Percentiles rank a stretch among this genome's conserved stretches.
Conservation (phyloP, 2,888 invertebrate genomes). For the Eudiplozoon nipponicum region DNA sequence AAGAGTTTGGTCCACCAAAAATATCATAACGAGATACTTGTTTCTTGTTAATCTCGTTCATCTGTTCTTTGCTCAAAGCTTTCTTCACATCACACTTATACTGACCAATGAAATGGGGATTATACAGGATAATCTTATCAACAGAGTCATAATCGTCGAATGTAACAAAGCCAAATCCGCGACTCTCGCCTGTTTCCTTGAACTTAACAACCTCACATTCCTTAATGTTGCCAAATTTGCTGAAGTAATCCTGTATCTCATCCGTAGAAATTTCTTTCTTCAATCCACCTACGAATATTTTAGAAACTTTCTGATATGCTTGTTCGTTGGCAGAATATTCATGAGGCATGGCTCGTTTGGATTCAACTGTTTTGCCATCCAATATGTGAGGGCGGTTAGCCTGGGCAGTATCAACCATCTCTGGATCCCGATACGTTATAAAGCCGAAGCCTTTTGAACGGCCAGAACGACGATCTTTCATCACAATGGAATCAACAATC, state of each 20-base stretch:
- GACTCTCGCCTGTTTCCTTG: conserved; percentile 60
- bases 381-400: conserved; percentile 47
- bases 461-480: conserved; percentile 14
- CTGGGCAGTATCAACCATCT: conserved; percentile 82
- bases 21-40: too few relatives aligned
- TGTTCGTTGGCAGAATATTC: conserved; percentile 47
- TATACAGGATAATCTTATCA: conserved; percentile 45
- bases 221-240: conserved; percentile 43
- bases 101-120: conserved; percentile 10
- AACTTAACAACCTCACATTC: conserved; percentile 57
- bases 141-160: conserved; percentile 87
- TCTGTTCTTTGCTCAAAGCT: conserved; percentile 16
- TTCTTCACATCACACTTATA: conserved; percentile 14
- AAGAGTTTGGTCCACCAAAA: too few relatives aligned
- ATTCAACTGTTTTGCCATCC: conserved; percentile 69
- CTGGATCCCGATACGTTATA: conserved; percentile 61
- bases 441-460: conserved; percentile 66
- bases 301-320: conserved; percentile 65
- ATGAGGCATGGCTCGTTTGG: conserved; percentile 73
- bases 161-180: conserved; percentile 78
- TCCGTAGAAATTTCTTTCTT: conserved; percentile 68
- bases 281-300: conserved; percentile 64
- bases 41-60: too few relatives aligned
- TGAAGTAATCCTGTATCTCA: conserved; percentile 33
- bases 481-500: conserved; percentile 23